These are phyloP conservation scores for Macrotus californicus DNA, from an alignment of 2,113 vertebrate species.

Conservation along the genomic window DNA sequence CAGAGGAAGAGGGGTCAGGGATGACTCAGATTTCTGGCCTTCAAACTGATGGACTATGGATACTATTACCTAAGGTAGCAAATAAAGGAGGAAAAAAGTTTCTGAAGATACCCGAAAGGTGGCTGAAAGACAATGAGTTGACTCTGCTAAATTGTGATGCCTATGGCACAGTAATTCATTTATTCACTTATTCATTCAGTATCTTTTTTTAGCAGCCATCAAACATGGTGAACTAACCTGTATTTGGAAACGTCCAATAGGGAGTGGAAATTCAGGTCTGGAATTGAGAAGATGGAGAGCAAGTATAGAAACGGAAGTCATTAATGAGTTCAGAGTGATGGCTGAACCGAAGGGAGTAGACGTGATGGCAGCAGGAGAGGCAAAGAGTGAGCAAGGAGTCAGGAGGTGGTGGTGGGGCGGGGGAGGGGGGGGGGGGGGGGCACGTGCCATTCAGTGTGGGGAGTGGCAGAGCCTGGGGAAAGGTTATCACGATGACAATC, in stretches of 20 bases:
- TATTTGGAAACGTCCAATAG: neutral
- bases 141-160: neutral
- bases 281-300: neutral
- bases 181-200: neutral
- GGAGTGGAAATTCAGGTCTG: neutral
- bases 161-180: neutral
- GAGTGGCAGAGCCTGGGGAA: neutral
- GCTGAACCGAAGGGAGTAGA: neutral
- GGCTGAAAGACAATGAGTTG: neutral
- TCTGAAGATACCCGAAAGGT: neutral
- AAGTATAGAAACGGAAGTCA: neutral
- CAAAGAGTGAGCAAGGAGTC: neutral
- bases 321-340: neutral
- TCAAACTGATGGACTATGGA: neutral
- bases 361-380: neutral
- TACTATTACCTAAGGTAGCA: neutral
- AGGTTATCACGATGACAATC: neutral
- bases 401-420: no score
- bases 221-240: neutral
- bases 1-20: neutral
- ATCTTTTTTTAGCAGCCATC: neutral
- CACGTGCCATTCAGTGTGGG: neutral
- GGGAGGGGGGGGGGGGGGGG: no score
- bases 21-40: slow-evolving; percentile 18
- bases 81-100: neutral